These are phyloP conservation scores for Salminus brasiliensis DNA, from an alignment of 2,113 vertebrate genomes.

Conservation along the genomic window DNA sequence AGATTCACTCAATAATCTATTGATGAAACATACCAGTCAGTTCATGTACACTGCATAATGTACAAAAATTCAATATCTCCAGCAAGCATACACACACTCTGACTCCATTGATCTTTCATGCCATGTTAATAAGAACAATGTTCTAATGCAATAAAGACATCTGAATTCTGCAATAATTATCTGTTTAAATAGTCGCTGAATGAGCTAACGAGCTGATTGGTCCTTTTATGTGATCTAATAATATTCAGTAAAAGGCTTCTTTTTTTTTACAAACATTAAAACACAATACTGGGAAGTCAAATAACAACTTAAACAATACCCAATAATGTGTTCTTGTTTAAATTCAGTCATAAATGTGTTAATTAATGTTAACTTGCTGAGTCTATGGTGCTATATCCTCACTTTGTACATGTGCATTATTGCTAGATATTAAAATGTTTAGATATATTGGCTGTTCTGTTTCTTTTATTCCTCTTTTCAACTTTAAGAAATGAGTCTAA, in stretches of 20 bases:
- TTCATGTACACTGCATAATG: slow-evolving; percentile 31
- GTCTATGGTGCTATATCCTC: too few species aligned
- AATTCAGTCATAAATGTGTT: too few species aligned
- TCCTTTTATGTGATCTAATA: slow-evolving; percentile 7
- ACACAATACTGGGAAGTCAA: too few species aligned
- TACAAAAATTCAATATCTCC: slow-evolving; percentile 10
- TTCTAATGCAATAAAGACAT: slow-evolving; percentile 10
- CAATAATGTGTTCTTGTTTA: too few species aligned
- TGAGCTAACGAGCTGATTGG: slow-evolving; percentile 16
- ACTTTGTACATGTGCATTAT: too few species aligned
- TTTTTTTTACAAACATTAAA: too few species aligned
- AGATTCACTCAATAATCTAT: slow-evolving; percentile 34
- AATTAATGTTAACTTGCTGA: too few species aligned
- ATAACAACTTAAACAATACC: too few species aligned
- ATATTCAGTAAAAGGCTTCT: neutral
- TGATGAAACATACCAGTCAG: slow-evolving; percentile 4
- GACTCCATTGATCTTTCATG: slow-evolving; percentile 8
- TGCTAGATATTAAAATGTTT: too few species aligned
- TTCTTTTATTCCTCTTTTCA: too few species aligned
- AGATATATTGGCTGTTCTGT: too few species aligned
- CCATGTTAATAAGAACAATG: slow-evolving; percentile 21
- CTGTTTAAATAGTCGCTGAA: slow-evolving; percentile 24
- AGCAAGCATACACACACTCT: neutral
- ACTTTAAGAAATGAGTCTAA: too few species aligned
- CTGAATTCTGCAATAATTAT: slow-evolving; percentile 23